These are phyloP conservation scores for Phenacoccus solenopsis DNA, from an alignment of 1,140 invertebrate genomes.

Conservation along the genomic window DNA sequence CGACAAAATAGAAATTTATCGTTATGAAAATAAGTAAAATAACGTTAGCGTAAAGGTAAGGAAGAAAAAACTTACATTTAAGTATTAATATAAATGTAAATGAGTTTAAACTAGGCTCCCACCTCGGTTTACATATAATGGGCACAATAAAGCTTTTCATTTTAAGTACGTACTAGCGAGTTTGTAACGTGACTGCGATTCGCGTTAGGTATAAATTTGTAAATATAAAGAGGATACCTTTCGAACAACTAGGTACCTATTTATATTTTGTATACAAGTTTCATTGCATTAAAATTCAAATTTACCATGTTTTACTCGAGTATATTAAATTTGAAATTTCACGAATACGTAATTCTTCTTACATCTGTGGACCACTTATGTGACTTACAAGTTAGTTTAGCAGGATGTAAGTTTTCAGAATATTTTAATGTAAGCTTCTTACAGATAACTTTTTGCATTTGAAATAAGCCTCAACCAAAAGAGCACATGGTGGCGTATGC, in stretches of 20 bases:
- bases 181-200: neutral
- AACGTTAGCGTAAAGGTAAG: too few relatives aligned
- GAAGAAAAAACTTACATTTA: neutral
- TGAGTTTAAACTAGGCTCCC: slow-evolving; percentile 4
- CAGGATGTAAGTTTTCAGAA: neutral
- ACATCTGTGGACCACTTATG: too few relatives aligned
- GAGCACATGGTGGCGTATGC: neutral
- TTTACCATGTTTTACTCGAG: too few relatives aligned
- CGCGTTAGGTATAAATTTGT: neutral
- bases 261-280: too few relatives aligned
- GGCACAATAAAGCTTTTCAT: slow-evolving; percentile 2
- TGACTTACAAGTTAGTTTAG: too few relatives aligned
- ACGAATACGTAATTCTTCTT: too few relatives aligned
- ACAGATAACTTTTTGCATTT: neutral
- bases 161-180: neutral
- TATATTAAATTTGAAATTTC: too few relatives aligned
- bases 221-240: too few relatives aligned
- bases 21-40: neutral
- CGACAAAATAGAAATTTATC: neutral
- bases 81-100: slow-evolving; percentile 18
- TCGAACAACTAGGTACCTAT: too few relatives aligned
- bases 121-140: neutral
- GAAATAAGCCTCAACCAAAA: neutral
- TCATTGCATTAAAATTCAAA: too few relatives aligned
- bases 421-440: neutral